These are phyloP conservation scores for Euura saliciscinereae DNA, from an alignment of 1,140 invertebrate genomes.

Conservation along the genomic window DNA sequence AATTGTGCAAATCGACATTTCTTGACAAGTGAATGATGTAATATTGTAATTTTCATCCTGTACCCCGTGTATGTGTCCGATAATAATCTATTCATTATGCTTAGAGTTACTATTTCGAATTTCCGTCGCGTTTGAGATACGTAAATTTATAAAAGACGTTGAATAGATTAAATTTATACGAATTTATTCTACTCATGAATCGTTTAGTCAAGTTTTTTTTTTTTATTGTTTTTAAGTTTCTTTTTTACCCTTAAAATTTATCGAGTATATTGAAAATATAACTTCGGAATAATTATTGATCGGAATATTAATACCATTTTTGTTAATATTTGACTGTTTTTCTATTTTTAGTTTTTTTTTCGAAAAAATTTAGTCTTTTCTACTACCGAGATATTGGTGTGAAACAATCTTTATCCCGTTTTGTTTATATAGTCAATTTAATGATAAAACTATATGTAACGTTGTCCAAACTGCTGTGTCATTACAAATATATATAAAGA, in stretches of 20 bases:
- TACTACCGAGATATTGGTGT: background rate
- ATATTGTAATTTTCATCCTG: background rate
- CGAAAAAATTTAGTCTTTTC: too few species aligned
- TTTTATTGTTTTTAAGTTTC: background rate
- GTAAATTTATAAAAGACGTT: background rate
- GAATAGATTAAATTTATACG: background rate
- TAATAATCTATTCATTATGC: background rate
- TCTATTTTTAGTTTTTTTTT: conserved; percentile 24
- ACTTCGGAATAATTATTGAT: conserved; percentile 18
- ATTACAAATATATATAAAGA: conserved; percentile 9
- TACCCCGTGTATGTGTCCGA: background rate
- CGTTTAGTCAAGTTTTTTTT: background rate
- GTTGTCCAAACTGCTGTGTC: conserved; percentile 9
- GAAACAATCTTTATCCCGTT: conserved; percentile 13
- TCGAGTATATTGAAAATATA: background rate
- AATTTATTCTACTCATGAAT: background rate
- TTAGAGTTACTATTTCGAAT: background rate
- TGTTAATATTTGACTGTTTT: conserved; percentile 15
- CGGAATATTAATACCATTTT: conserved; percentile 9
- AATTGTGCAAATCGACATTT: too few species aligned
- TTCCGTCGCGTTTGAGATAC: background rate
- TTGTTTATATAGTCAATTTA: conserved; percentile 18
- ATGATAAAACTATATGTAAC: background rate
- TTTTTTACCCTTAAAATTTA: too few species aligned
- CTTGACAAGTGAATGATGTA: background rate